Percentiles rank a stretch among this genome's conserved stretches.
These are phyloP conservation scores for Thera obeliscata DNA, from an alignment of 2,888 invertebrate species.

Conservation along the genomic window DNA sequence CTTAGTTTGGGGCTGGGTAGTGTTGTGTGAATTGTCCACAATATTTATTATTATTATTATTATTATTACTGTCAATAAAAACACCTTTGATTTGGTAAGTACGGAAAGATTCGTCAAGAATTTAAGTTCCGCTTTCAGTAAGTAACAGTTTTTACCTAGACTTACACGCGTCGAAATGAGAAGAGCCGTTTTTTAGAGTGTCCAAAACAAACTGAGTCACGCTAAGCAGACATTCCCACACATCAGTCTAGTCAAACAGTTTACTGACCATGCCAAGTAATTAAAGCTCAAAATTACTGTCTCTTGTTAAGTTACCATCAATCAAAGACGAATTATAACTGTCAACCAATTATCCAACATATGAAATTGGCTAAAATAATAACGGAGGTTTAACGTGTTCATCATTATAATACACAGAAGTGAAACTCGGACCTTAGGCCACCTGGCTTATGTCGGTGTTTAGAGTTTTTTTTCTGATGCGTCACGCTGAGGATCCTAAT, in stretches of 20 bases:
- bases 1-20: no score
- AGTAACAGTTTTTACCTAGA: no score
- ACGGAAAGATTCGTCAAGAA: no score
- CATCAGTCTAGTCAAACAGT: constrained; percentile 2
- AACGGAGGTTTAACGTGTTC: constrained; percentile 5
- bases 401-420: not conserved
- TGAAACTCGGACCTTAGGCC: not conserved
- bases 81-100: no score
- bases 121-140: no score
- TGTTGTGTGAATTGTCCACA: no score
- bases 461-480: not conserved
- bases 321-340: constrained; percentile 35
- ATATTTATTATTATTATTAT: no score
- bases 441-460: not conserved
- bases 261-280: constrained; percentile 1
- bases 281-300: constrained; percentile 4
- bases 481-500: not conserved
- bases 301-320: constrained; percentile 35
- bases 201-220: not conserved
- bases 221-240: constrained; percentile 1
- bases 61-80: no score
- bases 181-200: no score
- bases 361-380: constrained; percentile 8
- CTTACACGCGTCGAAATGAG: no score
- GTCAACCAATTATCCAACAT: constrained; percentile 15